Evolutionary conservation across 1,140 invertebrate species (phyloP).

Genomic region (Achatina immaculata): DNA sequence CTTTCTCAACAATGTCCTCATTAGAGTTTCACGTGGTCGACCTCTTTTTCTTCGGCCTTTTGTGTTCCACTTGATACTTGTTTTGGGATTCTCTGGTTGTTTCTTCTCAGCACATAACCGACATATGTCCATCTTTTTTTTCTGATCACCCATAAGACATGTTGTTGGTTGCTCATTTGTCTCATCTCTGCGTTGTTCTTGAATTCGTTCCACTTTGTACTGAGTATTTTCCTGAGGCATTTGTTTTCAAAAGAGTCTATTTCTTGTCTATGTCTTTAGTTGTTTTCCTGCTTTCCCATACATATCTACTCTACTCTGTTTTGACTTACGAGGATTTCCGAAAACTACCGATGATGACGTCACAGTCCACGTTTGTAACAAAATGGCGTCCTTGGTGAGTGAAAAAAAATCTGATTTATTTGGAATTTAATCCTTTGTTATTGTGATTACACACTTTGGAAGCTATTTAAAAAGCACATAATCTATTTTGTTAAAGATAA

Average conservation of each 20-base stretch:
- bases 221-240: not conserved
- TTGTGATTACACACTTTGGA: no score
- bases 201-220: not conserved
- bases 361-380: slow-evolving; percentile 36
- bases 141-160: no score
- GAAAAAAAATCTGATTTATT: not conserved
- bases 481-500: no score
- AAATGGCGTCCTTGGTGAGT: slow-evolving; percentile 33
- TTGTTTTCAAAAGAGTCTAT: not conserved
- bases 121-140: no score
- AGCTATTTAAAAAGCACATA: no score
- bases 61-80: no score
- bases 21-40: no score
- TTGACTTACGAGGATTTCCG: not conserved
- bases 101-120: no score
- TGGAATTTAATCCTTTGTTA: not conserved
- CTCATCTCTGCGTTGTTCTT: not conserved
- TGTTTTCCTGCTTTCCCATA: not conserved
- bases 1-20: no score
- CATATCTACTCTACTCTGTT: not conserved
- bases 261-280: not conserved
- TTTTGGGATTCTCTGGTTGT: no score
- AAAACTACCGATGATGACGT: slow-evolving; percentile 26
- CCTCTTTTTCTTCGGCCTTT: no score
- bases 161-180: no score